These are phyloP conservation scores for Gymnogyps californianus DNA, from an alignment of 2,113 vertebrate genomes.

Conservation along the genomic window DNA sequence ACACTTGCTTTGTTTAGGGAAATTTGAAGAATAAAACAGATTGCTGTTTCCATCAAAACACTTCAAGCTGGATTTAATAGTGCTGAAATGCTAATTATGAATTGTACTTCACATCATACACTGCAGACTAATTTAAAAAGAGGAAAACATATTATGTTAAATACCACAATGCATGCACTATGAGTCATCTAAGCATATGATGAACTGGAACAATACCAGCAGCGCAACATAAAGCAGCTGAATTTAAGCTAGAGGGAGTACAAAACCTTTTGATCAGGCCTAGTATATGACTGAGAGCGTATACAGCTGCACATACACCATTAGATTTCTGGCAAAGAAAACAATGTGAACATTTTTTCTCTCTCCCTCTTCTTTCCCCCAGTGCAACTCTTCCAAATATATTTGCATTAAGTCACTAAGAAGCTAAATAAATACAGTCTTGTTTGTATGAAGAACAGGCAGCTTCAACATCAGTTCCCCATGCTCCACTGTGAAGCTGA, in stretches of 20 bases:
- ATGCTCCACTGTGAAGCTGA: constrained; percentile 1
- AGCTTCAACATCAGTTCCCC: background rate
- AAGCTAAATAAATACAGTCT: constrained; percentile 3
- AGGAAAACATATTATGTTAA: constrained; percentile 43
- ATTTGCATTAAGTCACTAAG: constrained; percentile 23
- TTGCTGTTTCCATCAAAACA: constrained; percentile 58
- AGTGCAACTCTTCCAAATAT: constrained; percentile 18
- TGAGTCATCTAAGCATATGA: constrained; percentile 60
- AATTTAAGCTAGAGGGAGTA: constrained; percentile 65
- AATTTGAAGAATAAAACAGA: constrained; percentile 34
- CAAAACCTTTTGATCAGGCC: constrained; percentile 52
- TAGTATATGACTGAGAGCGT: background rate
- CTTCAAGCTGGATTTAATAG: constrained; percentile 47
- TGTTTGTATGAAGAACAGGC: constrained; percentile 1
- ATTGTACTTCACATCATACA: constrained; percentile 46
- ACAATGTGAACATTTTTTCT: background rate
- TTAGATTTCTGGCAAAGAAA: constrained; percentile 46
- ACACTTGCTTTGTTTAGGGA: constrained; percentile 34
- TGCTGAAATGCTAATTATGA: constrained; percentile 54
- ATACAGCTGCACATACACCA: constrained; percentile 31
- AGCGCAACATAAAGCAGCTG: constrained; percentile 37
- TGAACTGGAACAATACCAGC: constrained; percentile 57
- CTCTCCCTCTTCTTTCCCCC: background rate
- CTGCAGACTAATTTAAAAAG: constrained; percentile 49
- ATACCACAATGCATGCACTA: constrained; percentile 42